These are phyloP conservation scores for Pseudopipra pipra DNA, from an alignment of 2,113 vertebrate genomes.

Conservation along the genomic window DNA sequence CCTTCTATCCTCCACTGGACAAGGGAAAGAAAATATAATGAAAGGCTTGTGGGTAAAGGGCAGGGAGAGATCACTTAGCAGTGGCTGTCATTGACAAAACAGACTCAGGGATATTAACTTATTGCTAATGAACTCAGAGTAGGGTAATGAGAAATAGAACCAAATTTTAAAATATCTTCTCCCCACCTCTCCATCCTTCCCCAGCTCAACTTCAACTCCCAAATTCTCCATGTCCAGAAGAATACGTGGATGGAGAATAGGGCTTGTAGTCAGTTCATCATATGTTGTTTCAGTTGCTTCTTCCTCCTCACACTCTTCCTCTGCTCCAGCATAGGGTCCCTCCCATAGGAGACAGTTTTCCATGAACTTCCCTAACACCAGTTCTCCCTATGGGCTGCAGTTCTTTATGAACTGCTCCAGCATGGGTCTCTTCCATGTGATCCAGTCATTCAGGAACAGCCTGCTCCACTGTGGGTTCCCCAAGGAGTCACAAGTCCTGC, in stretches of 20 bases:
- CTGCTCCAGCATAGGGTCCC: background rate
- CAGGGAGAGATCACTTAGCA: background rate
- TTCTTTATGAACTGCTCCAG: background rate
- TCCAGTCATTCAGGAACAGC: background rate
- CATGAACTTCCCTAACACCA: background rate
- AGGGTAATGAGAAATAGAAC: fast-evolving
- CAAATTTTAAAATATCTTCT: background rate
- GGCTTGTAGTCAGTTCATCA: fast-evolving
- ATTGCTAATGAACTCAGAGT: background rate
- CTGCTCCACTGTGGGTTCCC: background rate
- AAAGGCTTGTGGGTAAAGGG: background rate
- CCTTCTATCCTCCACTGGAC: background rate
- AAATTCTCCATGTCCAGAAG: background rate
- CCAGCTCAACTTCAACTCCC: fast-evolving
- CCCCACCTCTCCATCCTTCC: background rate
- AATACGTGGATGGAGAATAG: fast-evolving
- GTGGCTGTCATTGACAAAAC: background rate
- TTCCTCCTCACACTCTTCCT: background rate
- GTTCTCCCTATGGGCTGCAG: background rate
- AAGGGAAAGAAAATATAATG: background rate
- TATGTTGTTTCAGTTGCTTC: background rate
- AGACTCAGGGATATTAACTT: background rate
- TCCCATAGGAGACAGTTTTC: background rate
- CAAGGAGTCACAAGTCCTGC: background rate
- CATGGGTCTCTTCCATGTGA: background rate